Base-by-base conservation (phyloP, 2,797 vertebrate species). In the Ataeniobius toweri region DNA sequence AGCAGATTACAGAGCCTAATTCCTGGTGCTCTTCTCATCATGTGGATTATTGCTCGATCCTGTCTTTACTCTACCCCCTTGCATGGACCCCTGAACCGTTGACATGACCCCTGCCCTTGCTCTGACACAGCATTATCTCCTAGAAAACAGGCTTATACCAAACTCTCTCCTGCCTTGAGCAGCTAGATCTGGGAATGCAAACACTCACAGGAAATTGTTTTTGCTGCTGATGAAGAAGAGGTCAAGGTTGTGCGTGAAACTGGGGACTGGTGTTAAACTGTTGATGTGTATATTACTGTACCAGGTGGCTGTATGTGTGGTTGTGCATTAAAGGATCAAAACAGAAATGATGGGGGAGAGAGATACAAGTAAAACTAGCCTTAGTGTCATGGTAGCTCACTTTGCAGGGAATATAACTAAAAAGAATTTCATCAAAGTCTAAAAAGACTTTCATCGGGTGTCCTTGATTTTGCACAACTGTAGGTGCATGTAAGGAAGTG, bases 11-110 rank as follows among this genome's bases (percentile, higher is more conserved):
- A 63, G 77, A 61, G 59, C 80, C 88, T 91, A 89, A 90, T 88
- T 88, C 87, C 80, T 86, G 80, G 79, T 81, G 84, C 83, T 88
- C 86, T 76, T 92, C 87, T 93, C 90, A 94, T 92, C 87, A 83
- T 91, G 85, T 91, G 91, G 90, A 92, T 93, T 93, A 91, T 78
- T 85, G 82, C 74, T 92, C 86, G 77, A 89, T 90, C 85, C 89
- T 69, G 77, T 89, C 86, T 92, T 78, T 84, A 73, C 77, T 91
- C 85, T 87, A 73, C 73, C 82, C 73, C 74, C 31, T 85, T 76
- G 82, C 80, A 74, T 86, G 83, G 89, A 90, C 92, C 88, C 39
- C 71, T 89, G 82, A 92, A 87, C 89, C 36, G 4, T 22, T 88
- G 84, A 82, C 80, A 71, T 75, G 75, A 91, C 91, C 89, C 68